Percentiles rank a stretch among this genome's conserved stretches.
Conservation (phyloP, 2,797 vertebrate species). For the Sphaeramia orbicularis region DNA sequence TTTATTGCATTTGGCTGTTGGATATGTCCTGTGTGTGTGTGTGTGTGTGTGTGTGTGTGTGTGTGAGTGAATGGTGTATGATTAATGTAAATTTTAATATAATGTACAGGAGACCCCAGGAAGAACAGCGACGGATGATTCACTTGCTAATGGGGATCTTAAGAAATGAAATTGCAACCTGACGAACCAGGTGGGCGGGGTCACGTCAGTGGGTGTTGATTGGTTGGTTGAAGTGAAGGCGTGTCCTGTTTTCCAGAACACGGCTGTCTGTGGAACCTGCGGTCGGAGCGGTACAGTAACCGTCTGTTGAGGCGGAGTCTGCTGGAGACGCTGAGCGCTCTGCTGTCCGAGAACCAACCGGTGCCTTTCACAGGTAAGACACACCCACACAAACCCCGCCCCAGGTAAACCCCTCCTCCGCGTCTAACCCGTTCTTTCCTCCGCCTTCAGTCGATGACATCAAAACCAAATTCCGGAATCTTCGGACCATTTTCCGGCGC, state of each 20-base stretch:
- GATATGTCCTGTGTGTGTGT: too few relatives aligned
- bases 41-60: too few relatives aligned
- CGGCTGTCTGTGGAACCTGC: constrained; percentile 73
- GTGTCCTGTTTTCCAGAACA: constrained; percentile 45
- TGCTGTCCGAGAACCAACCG: constrained; percentile 47
- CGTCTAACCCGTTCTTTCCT: too few relatives aligned
- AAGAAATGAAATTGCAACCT: too few relatives aligned
- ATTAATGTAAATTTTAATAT: too few relatives aligned
- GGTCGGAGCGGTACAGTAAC: constrained; percentile 74
- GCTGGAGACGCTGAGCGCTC: constrained; percentile 61
- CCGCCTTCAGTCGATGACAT: constrained; percentile 65
- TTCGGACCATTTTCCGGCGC: constrained; percentile 73
- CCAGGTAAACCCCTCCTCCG: background rate
- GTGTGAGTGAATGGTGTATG: too few relatives aligned
- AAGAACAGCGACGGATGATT: too few relatives aligned
- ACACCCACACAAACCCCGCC: background rate
- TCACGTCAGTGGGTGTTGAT: too few relatives aligned
- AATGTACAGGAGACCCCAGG: too few relatives aligned
- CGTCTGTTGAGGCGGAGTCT: constrained; percentile 62
- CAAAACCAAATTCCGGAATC: constrained; percentile 74
- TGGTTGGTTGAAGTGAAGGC: background rate
- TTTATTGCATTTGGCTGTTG: too few relatives aligned
- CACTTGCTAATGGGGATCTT: too few relatives aligned
- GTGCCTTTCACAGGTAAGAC: constrained; percentile 60
- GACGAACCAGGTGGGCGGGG: too few relatives aligned